A percentile compares a stretch with the other conserved stretches of the same genome.
Evolutionary conservation across 1,140 invertebrate genomes (phyloP).

Genomic region (Zaprionus ghesquierei): DNA sequence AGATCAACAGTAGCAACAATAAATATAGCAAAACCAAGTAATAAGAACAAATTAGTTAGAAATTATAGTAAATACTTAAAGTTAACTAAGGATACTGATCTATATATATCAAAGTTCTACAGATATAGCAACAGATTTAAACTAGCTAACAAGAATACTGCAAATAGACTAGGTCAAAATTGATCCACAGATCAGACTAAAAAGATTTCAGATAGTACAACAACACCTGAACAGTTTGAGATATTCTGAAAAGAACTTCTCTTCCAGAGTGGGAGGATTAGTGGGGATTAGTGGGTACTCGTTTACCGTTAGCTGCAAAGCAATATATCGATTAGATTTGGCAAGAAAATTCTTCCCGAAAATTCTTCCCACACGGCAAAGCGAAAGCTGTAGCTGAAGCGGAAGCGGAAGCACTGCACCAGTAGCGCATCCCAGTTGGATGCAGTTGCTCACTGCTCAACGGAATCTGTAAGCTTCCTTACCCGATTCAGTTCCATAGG

Average conservation of each 20-base stretch:
- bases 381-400: constrained; percentile 44
- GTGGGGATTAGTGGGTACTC: constrained; percentile 8
- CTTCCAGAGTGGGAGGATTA: not conserved
- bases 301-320: constrained; percentile 54
- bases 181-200: not conserved
- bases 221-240: not conserved
- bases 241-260: constrained; percentile 58
- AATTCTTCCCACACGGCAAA: constrained; percentile 2
- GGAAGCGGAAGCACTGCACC: constrained; percentile 66
- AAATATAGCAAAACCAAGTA: not conserved
- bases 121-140: not conserved
- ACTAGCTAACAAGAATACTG: not conserved
- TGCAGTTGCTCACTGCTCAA: constrained; percentile 38
- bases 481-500: constrained; percentile 73
- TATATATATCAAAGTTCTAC: not conserved
- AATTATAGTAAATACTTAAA: not conserved
- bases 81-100: not conserved
- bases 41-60: not conserved
- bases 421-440: not conserved
- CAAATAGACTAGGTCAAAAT: not conserved
- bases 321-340: constrained; percentile 44
- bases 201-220: not conserved
- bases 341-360: not conserved
- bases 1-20: not conserved
- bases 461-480: constrained; percentile 59